Evolutionary conservation across 2,113 vertebrate species (phyloP).

Genomic region (Raja brachyura): DNA sequence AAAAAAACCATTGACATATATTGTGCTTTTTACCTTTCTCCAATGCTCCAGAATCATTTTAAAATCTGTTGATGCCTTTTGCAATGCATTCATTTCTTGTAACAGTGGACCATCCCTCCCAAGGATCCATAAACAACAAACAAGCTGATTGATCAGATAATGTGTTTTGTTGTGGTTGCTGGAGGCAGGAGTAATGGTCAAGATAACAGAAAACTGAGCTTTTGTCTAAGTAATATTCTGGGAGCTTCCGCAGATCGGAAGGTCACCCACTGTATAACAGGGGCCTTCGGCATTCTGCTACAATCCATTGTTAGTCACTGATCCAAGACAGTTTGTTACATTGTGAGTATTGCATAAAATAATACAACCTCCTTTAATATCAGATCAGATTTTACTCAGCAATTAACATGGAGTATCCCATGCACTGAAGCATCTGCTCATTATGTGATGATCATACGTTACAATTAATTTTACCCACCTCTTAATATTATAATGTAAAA

Average conservation of each 20-base stretch:
- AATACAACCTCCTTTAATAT: neutral
- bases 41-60: neutral
- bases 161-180: neutral
- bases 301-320: neutral
- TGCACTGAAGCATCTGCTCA: too few relatives aligned
- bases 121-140: neutral
- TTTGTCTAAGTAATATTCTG: neutral
- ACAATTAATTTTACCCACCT: too few relatives aligned
- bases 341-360: neutral
- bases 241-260: neutral
- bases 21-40: neutral
- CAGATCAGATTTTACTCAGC: neutral
- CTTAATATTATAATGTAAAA: too few relatives aligned
- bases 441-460: too few relatives aligned
- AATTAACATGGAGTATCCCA: neutral
- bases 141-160: neutral
- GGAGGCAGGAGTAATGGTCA: neutral
- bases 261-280: neutral
- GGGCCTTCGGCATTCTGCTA: neutral
- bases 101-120: neutral
- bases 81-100: neutral
- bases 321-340: neutral
- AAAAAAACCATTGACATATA: neutral
- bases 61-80: neutral
- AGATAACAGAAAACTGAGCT: neutral